Evolutionary conservation across 2,797 vertebrate species (phyloP).

Genomic region (Dallia pectoralis): DNA sequence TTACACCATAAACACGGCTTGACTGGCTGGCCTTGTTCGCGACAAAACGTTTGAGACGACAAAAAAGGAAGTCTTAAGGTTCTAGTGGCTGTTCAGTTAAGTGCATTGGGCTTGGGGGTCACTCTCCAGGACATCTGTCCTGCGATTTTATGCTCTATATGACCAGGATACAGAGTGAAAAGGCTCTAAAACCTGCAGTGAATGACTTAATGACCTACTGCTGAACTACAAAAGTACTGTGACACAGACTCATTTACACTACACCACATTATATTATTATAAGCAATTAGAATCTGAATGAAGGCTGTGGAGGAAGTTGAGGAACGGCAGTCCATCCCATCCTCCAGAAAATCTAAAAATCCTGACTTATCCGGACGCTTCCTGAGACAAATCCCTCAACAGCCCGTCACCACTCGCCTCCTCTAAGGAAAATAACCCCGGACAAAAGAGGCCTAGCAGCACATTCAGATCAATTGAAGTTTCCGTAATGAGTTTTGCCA

Average conservation of each 20-base stretch:
- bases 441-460: constrained; percentile 38
- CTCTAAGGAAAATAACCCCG: constrained; percentile 47
- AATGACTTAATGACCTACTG: too few relatives aligned
- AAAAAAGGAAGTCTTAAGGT: constrained; percentile 37
- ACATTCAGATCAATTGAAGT: constrained; percentile 60
- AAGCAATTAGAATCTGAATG: constrained; percentile 37
- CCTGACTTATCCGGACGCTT: constrained; percentile 26
- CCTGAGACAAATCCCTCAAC: constrained; percentile 3
- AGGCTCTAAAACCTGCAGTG: too few relatives aligned
- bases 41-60: constrained; percentile 58
- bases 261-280: too few relatives aligned
- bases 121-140: neutral
- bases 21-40: constrained; percentile 19
- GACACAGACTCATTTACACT: too few relatives aligned
- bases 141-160: neutral
- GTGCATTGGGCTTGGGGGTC: constrained; percentile 34
- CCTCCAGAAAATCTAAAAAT: constrained; percentile 37
- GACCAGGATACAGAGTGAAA: too few relatives aligned
- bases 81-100: constrained; percentile 31
- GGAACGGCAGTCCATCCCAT: neutral
- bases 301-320: constrained; percentile 34
- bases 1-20: neutral
- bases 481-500: constrained; percentile 62
- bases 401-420: constrained; percentile 35
- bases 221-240: too few relatives aligned